Conservation (phyloP, 1,140 invertebrate species). For the Doryteuthis pealeii region DNA sequence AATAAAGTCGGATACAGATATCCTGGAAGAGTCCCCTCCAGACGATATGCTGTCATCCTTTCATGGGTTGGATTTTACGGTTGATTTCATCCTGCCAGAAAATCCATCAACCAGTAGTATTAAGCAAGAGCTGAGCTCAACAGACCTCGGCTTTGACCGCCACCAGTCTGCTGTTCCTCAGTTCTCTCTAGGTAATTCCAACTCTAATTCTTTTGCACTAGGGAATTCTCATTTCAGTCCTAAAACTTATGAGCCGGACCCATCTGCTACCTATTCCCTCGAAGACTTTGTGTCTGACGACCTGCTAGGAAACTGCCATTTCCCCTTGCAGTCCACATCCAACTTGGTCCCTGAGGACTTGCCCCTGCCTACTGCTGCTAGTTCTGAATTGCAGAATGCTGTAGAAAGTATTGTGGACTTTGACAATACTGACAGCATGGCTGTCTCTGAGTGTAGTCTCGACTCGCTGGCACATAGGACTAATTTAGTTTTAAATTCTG, state of each 20-base stretch:
- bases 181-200: constrained; percentile 3
- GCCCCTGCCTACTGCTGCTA: neutral
- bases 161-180: neutral
- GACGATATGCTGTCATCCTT: neutral
- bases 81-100: constrained; percentile 13
- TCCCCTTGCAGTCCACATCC: neutral
- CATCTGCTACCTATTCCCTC: constrained; percentile 5
- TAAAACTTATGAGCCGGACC: neutral
- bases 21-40: constrained; percentile 6
- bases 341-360: neutral
- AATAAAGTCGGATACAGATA: neutral
- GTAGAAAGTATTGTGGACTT: constrained; percentile 12
- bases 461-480: constrained; percentile 6
- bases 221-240: constrained; percentile 3
- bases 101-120: neutral
- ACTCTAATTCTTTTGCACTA: neutral
- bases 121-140: neutral
- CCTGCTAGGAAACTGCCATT: neutral
- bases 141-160: neutral
- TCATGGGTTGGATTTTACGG: constrained; percentile 11
- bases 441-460: constrained; percentile 10
- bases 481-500: neutral
- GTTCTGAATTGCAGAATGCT: constrained; percentile 9
- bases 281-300: constrained; percentile 12
- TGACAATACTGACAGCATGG: neutral